phyloP scores from a whole-genome alignment of 2,888 invertebrate species.

The Meliscaeva auricollis region DNA sequence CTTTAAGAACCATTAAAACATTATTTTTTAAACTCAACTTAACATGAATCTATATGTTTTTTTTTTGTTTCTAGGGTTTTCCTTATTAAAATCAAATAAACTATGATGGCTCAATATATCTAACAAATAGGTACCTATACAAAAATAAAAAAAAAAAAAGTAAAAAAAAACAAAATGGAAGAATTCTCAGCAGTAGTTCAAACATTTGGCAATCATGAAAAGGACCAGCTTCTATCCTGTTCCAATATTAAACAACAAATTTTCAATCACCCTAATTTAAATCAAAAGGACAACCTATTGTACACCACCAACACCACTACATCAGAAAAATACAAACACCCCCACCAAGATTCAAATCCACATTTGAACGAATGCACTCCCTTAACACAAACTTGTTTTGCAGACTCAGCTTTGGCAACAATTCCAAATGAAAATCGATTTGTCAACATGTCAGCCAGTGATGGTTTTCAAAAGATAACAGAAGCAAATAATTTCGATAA shows the following conservation, averaged over 20 bases:
- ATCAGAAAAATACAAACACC: constrained; percentile 28
- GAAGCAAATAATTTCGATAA: constrained; percentile 41
- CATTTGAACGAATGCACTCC: constrained; percentile 48
- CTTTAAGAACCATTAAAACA: no score
- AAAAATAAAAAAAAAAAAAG: constrained; percentile 7
- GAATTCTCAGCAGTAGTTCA: constrained; percentile 64
- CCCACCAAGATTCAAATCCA: constrained; percentile 18
- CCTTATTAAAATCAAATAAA: no score
- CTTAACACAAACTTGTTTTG: constrained; percentile 35
- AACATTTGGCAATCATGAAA: constrained; percentile 60
- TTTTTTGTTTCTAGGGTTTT: no score
- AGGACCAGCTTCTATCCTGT: constrained; percentile 44
- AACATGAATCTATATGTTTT: no score
- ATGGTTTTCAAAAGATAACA: constrained; percentile 23
- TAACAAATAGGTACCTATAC: background rate
- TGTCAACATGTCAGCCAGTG: background rate
- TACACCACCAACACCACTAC: background rate
- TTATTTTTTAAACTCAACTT: no score
- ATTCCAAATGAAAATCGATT: constrained; percentile 34
- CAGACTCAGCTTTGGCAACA: constrained; percentile 26
- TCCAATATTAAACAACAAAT: constrained; percentile 12
- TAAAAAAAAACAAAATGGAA: constrained; percentile 51
- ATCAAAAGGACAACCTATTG: constrained; percentile 28
- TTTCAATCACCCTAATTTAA: constrained; percentile 19
- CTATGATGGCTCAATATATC: background rate